A percentile compares a stretch with the other conserved stretches of the same genome.
Conservation (phyloP, 2,113 vertebrate genomes). For the Lucifuga dentata region DNA sequence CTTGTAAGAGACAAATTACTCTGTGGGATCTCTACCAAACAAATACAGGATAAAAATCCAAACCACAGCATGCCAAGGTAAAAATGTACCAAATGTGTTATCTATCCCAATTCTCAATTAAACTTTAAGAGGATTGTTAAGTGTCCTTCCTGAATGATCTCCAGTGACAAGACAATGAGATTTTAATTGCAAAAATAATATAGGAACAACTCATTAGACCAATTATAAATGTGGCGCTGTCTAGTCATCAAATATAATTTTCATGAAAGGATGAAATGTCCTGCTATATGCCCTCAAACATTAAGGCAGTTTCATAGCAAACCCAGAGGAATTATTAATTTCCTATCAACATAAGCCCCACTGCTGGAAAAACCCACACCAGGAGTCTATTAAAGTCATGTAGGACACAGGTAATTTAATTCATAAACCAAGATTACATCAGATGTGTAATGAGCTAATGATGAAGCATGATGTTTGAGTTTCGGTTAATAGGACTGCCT, state of each 20-base stretch:
- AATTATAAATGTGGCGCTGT: background rate
- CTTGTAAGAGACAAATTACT: conserved; percentile 10
- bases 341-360: conserved; percentile 50
- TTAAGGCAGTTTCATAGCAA: conserved; percentile 56
- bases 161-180: conserved; percentile 14
- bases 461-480: conserved; percentile 78
- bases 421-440: conserved; percentile 77
- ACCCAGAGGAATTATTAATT: conserved; percentile 61
- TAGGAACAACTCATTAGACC: conserved; percentile 2
- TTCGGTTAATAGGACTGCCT: conserved; percentile 70
- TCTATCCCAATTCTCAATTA: background rate
- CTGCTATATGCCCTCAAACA: conserved; percentile 40
- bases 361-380: conserved; percentile 50
- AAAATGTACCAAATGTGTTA: too few species aligned
- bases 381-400: conserved; percentile 77
- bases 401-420: conserved; percentile 80
- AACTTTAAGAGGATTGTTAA: conserved; percentile 21
- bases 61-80: background rate
- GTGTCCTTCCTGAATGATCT: conserved; percentile 20
- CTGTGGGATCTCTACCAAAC: background rate
- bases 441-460: conserved; percentile 71
- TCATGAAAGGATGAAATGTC: conserved; percentile 27
- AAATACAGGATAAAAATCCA: background rate
- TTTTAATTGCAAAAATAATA: background rate
- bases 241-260: conserved; percentile 20